Percentiles rank a stretch among this genome's conserved stretches.
Evolutionary conservation across 2,888 invertebrate species (phyloP).

Genomic region (Dione vanillae): DNA sequence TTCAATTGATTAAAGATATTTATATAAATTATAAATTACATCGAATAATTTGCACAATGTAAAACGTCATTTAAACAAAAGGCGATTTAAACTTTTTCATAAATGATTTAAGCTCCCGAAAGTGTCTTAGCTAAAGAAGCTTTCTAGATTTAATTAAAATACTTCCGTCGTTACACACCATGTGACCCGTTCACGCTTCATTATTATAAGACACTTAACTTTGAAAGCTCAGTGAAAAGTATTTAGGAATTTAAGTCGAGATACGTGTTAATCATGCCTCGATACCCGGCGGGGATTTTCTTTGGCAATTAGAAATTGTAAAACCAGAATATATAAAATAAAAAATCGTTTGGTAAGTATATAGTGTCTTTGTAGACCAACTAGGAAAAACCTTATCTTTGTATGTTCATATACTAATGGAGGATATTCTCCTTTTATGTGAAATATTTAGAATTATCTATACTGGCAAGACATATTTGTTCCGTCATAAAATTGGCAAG

Average conservation of each 20-base stretch:
- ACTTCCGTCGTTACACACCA: conserved; percentile 29
- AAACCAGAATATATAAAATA: neutral
- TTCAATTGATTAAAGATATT: too few species aligned
- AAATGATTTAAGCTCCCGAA: conserved; percentile 8
- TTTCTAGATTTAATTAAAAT: conserved; percentile 38
- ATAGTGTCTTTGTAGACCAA: too few species aligned
- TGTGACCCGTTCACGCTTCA: conserved; percentile 37
- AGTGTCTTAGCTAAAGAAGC: conserved; percentile 4
- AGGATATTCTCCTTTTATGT: too few species aligned
- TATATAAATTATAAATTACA: too few species aligned
- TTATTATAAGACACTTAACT: conserved; percentile 33
- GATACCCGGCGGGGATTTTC: neutral
- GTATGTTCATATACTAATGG: too few species aligned
- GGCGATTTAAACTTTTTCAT: conserved; percentile 11
- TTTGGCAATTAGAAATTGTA: neutral
- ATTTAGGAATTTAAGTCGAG: conserved; percentile 24
- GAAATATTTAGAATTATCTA: too few species aligned
- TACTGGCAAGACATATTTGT: too few species aligned
- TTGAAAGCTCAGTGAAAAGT: conserved; percentile 23
- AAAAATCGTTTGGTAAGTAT: too few species aligned
- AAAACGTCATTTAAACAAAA: neutral
- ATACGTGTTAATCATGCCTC: conserved; percentile 22
- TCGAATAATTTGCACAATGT: neutral
- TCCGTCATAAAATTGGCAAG: too few species aligned
- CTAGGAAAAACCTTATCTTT: too few species aligned